Base-by-base conservation (phyloP, 2,888 invertebrate species). In the Xanthia togata region DNA sequence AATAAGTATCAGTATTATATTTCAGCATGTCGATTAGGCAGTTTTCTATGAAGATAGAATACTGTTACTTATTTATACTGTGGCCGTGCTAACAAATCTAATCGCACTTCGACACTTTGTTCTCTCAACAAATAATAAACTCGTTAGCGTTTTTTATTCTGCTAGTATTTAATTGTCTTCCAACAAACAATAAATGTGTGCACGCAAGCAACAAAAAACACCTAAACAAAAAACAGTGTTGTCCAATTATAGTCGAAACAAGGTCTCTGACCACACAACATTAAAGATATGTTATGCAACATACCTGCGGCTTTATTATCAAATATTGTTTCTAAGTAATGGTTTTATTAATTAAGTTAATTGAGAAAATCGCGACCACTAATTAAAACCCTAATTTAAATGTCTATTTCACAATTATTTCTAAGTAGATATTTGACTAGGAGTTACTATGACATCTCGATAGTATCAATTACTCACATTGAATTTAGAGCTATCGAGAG, bases 241-340 rank as follows among this genome's bases (percentile, higher is more conserved):
- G 53, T 69, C 75, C 78, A 79, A 84, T 81, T 76, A 71, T 70
- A 3, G 71, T 23, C 50, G 4, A 57, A 26, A 26, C 70, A 44
- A 79, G 65, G 76, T 64, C 41, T 35, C 0, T n/a, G 11, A 44
- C 44, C 26, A 63, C 23, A 35, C 17, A 47, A 38, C 60, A 20
- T 69, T 62, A 23, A 67, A n/a, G 14, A 47, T 82, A 76, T 83
- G 68, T 86, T 86, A 69, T 59, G 86, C 75, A 83, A 86, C 14
- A 69, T 0, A 0, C 5, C 23, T 63, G 35, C 0, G 23, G 47
- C 35, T 35, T 26, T 4, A 3, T 0, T 12, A 23, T 50, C 20
- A 23, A 65, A 64, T 41, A 20, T 65, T 63, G 2, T 47, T 31
- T 11, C 2, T 17, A 23, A 31, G 0, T 60, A 62, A 70, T 68